Evolutionary conservation across 2,113 vertebrate species (phyloP).

Genomic region (Saimiri boliviensis): DNA sequence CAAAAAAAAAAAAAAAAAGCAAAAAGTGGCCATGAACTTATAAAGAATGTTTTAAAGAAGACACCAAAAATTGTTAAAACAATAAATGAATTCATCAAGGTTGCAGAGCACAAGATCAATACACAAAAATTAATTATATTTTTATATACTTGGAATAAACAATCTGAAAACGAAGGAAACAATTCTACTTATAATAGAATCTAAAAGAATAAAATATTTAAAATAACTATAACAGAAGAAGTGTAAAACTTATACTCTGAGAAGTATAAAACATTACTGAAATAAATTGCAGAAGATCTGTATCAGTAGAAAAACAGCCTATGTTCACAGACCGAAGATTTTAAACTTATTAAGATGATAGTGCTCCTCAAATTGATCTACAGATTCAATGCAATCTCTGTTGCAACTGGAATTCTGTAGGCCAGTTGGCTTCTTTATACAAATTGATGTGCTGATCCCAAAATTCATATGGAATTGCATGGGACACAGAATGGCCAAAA

Average conservation of each 20-base stretch:
- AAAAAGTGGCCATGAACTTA: background rate
- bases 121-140: background rate
- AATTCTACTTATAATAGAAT: background rate
- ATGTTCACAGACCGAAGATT: background rate
- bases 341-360: background rate
- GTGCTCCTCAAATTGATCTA: background rate
- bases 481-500: background rate
- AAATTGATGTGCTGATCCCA: background rate
- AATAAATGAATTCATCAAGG: background rate
- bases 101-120: background rate
- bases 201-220: background rate
- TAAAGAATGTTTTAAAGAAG: background rate
- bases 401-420: background rate
- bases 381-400: background rate
- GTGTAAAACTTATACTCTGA: background rate
- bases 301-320: background rate
- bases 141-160: background rate
- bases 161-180: conserved; percentile 2
- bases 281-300: background rate
- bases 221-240: background rate
- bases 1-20: background rate
- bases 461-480: background rate
- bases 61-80: background rate
- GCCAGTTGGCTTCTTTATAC: background rate
- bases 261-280: background rate